Conservation (phyloP, 2,888 invertebrate genomes). For the Chrysotoxum bicinctum region DNA sequence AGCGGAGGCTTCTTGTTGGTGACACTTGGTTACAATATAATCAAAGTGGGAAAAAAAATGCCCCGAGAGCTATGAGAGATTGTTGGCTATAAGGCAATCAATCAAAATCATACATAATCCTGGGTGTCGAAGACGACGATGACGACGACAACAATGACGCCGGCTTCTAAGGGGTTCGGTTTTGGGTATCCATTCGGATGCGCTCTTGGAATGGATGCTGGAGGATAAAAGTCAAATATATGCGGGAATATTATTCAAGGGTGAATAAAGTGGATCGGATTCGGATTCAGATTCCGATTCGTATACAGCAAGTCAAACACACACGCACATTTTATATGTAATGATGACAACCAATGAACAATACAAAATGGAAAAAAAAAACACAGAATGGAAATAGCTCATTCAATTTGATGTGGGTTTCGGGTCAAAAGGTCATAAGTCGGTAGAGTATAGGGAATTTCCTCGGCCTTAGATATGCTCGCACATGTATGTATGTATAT, state of each 20-base stretch:
- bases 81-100: constrained; percentile 64
- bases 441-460: constrained; percentile 7
- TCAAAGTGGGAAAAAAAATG: constrained; percentile 27
- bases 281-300: neutral
- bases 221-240: constrained; percentile 35
- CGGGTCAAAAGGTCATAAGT: constrained; percentile 65
- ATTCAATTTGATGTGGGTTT: constrained; percentile 58
- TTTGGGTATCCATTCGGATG: neutral
- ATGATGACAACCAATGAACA: constrained; percentile 40
- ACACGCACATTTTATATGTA: constrained; percentile 7
- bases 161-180: neutral
- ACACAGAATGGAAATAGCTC: constrained; percentile 34
- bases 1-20: neutral
- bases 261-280: constrained; percentile 20
- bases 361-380: neutral
- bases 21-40: constrained; percentile 35
- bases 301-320: constrained; percentile 21
- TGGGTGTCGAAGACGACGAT: neutral
- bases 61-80: constrained; percentile 19
- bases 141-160: neutral
- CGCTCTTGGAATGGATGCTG: neutral
- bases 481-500: neutral
- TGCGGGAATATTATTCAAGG: constrained; percentile 63
- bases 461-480: neutral
- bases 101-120: constrained; percentile 42